phyloP scores from a whole-genome alignment of 2,113 vertebrate genomes.

The Megaptera novaeangliae region DNA sequence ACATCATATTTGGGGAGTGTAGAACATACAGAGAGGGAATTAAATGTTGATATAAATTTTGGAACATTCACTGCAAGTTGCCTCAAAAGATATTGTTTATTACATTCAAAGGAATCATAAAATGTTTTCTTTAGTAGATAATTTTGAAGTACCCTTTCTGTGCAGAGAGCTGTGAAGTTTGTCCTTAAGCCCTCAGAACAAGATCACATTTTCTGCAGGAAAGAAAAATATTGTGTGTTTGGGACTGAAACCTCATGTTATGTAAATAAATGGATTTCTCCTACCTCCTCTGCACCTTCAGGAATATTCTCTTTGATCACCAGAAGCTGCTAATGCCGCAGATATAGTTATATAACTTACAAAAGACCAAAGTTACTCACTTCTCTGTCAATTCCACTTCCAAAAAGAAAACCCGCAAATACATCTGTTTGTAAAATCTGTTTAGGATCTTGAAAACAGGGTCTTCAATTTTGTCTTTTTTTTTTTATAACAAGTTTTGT shows the following conservation, averaged over 20 bases:
- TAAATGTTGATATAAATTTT: constrained; percentile 70
- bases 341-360: not conserved
- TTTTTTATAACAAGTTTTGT: not conserved
- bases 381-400: constrained; percentile 14
- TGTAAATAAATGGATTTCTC: constrained; percentile 58
- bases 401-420: constrained; percentile 39
- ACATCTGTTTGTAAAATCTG: constrained; percentile 32
- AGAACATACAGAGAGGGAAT: constrained; percentile 72
- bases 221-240: constrained; percentile 48
- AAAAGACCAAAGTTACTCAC: not conserved
- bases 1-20: constrained; percentile 72
- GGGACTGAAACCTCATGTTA: constrained; percentile 44
- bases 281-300: not conserved
- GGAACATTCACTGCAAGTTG: constrained; percentile 69
- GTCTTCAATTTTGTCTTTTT: constrained; percentile 11
- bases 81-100: constrained; percentile 74
- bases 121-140: constrained; percentile 71
- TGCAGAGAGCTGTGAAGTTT: constrained; percentile 56
- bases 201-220: constrained; percentile 62
- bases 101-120: constrained; percentile 64
- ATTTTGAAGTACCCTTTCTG: constrained; percentile 65
- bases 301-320: constrained; percentile 7
- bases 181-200: constrained; percentile 64
- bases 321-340: not conserved
- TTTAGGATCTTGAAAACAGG: constrained; percentile 37